Conservation (phyloP, 1,140 invertebrate species). For the Aphaenogaster ashmeadi region DNA sequence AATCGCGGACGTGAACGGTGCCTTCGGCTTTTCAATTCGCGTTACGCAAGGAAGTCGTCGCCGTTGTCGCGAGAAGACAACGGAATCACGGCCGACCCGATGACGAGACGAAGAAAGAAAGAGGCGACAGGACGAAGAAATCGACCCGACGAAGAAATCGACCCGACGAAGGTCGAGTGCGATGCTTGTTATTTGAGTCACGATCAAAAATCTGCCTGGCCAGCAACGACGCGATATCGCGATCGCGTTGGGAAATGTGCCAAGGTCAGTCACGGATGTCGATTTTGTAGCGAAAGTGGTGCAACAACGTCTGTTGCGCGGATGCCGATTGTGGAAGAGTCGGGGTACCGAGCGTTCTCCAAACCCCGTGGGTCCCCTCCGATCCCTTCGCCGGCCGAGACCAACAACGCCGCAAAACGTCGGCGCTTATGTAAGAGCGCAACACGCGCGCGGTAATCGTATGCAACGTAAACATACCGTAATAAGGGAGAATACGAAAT, state of each 20-base stretch:
- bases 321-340: background rate
- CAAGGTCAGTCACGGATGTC: conserved; percentile 49
- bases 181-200: conserved; percentile 37
- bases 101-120: background rate
- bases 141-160: conserved; percentile 37
- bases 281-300: conserved; percentile 50
- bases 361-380: background rate
- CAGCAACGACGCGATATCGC: conserved; percentile 14
- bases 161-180: conserved; percentile 7
- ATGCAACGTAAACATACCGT: conserved; percentile 17
- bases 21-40: conserved; percentile 19
- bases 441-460: background rate
- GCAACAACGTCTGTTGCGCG: conserved; percentile 32
- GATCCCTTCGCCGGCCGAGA: background rate
- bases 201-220: conserved; percentile 30
- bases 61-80: background rate
- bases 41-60: conserved; percentile 30
- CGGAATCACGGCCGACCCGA: too few relatives aligned
- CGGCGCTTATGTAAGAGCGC: conserved; percentile 25
- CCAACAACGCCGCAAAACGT: background rate
- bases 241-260: conserved; percentile 41
- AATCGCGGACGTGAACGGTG: conserved; percentile 14
- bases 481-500: background rate
- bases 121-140: conserved; percentile 10
- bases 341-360: background rate